Base-by-base conservation (phyloP, 2,113 vertebrate genomes). In the Scatophagus argus region DNA sequence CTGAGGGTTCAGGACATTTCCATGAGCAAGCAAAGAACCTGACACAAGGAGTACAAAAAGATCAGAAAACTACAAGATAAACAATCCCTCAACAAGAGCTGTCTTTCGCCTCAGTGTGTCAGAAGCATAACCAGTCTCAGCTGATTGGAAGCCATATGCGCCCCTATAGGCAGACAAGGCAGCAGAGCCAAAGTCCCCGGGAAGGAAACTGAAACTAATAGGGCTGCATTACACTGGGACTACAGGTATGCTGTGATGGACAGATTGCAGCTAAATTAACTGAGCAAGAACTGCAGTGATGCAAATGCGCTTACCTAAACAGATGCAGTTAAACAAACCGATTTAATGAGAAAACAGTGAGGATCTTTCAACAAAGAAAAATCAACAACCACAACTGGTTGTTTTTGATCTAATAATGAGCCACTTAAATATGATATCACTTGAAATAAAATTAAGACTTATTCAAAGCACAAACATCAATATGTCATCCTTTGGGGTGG, bases 201-300 rank as follows among this genome's bases (percentile, higher is more conserved):
- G 81, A 77, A 56, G 70, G 81, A 87, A 92, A 88, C 58, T 86
- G 84, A 88, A 87, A 85, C 55, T 80, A 87, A 90, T 87, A 72
- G 58, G 46, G 82, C 72, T 71, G 58, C 85, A 77, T 65, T 78
- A 78, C 64, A 43, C 59, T 56, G 66, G 41, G 73, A 58, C 75
- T 54, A 56, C 69, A 86, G 72, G 83, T 87, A 77, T 64, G 67
- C 69, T 64, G 77, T 25, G 76, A 85, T 62, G 29, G 54, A 58
- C 56, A 29, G 23, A 41, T 85, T 82, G 44, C 49, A 67, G 76
- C 60, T 59, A 46, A 82, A 87, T 81, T 78, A 87, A 80, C 83
- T 81, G 56, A 67, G 44, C 51, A 79, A 66, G 36, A 74, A 68
- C 43, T 29, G 25, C 44, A 68, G 49, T 74, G n/a, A 59, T 74